Base-by-base conservation (phyloP, 1,140 invertebrate genomes). In the Radopholus similis region DNA sequence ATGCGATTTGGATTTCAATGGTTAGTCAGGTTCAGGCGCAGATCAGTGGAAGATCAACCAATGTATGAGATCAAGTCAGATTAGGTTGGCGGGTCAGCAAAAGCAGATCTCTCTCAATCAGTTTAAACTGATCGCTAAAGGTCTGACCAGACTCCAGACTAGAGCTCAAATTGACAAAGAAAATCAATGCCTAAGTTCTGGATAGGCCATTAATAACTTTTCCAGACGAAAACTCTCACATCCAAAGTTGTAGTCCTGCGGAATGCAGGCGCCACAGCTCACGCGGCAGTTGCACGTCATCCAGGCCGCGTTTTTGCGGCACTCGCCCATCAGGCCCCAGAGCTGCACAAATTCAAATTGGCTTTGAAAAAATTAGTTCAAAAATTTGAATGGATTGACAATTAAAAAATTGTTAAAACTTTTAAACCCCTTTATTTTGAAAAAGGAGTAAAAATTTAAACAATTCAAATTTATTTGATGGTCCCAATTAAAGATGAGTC, bases 211-310 rank as follows among this genome's bases (percentile, higher is more conserved):
- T n/a, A 38, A 56, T 0, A 64, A 62, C 28, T 51, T 63, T 28
- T 38, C 32, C 21, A 13, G 34, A 15, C n/a, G 1, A 68, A 64
- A 34, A 4, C 32, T 8, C 35, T 70, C 38, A 73, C 72, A 64
- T 68, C 72, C 72, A 63, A 72, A 74, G 1, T 34, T 28, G 26
- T 74, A 74, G 47, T 74, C 73, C 51, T 58, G 53, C 15, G 73
- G 76, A 34, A 78, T 57, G 64, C 73, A 75, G 4, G 38, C 35
- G 23, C 74, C 73, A 58, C 73, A 75, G n/a, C 42, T 54, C 6
- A 75, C 75, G 13, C 75, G 44, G 21, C 73, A 75, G 56, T 75
- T 75, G 56, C 73, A 75, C 5, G 68, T 42, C 73, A 75, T 75
- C 75, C 72, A 73, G 23, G 57, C 62, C 15, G 70, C 67, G 56